Evolutionary conservation across 2,797 vertebrate genomes (phyloP), one percentile per base, ranked within the genome.

Genomic region (Siniperca undulata): DNA sequence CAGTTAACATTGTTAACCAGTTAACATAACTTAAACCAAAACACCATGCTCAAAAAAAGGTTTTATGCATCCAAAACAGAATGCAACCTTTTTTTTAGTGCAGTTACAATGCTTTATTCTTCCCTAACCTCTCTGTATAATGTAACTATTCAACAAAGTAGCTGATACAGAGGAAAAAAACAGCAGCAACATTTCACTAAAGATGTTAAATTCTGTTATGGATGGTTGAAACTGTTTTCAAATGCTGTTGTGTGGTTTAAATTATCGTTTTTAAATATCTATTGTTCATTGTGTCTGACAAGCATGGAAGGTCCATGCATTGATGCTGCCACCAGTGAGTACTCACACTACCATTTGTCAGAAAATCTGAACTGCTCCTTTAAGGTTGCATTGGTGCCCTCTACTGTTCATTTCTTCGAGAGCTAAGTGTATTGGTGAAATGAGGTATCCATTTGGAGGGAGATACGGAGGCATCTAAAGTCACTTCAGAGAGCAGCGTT

Each of bases 361-460:
- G 8, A 38, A 48, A 19, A 36, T 16, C 38, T 38, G 17, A 75
- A 20, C 7, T n/a, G 19, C 19, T 60, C 20, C 8, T 64, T 67
- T 38, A 40, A 55, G 48, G 30, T 55, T 69, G 44, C 44, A 70
- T 73, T 38, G 38, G 58, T 74, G 53, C 72, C 76, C 76, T 79
- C 76, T 82, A 27, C 22, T 78, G 66, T 75, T 59, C 11, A 22
- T 66, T 38, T 70, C 17, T 40, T 52, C 2, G 38, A 1, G 13
- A 36, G 22, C 53, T 6, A 4, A 30, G 2, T 27, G 3, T 55
- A 1, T 38, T 44, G 11, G 19, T 53, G 8, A 62, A 64, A 59
- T 17, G 1, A 17, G 8, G n/a, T 14, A 16, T 50, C 2, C 8
- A 42, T 34, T 12, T 58, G 14, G 22, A 76, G 27, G 53, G 11